A percentile compares a stretch with the other conserved stretches of the same genome.
phyloP scores from a whole-genome alignment of 2,888 invertebrate species.

The Busseola fusca region DNA sequence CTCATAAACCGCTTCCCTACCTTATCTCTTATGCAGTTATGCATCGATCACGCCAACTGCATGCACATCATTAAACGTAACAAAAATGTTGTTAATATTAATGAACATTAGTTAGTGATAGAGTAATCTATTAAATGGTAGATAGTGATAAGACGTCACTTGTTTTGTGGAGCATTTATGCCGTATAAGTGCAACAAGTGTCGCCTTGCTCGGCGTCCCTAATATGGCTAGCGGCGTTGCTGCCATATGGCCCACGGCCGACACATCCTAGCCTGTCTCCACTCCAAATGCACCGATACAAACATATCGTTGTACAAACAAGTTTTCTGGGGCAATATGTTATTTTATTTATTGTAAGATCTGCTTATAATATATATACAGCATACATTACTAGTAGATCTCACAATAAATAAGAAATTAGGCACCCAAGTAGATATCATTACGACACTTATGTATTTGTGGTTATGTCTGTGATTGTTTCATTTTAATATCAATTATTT shows the following conservation, averaged over 20 bases:
- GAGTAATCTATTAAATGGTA: constrained; percentile 68
- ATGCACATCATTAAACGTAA: constrained; percentile 61
- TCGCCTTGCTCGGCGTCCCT: constrained; percentile 86
- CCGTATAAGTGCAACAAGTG: constrained; percentile 89
- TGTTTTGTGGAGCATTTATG: constrained; percentile 84
- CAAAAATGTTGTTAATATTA: constrained; percentile 62
- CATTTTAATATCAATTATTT: too few species aligned
- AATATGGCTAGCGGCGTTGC: constrained; percentile 83
- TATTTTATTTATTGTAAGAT: constrained; percentile 48
- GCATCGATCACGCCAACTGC: constrained; percentile 59
- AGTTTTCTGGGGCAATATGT: constrained; percentile 67
- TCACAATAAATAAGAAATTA: not conserved
- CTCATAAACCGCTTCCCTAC: constrained; percentile 72
- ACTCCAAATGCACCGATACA: constrained; percentile 70
- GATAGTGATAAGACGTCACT: constrained; percentile 77
- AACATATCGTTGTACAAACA: constrained; percentile 69
- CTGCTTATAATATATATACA: constrained; percentile 7
- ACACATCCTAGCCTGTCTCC: constrained; percentile 81
- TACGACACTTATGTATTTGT: constrained; percentile 7
- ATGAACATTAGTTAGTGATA: constrained; percentile 66
- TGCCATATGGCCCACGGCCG: constrained; percentile 86
- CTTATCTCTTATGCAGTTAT: constrained; percentile 80
- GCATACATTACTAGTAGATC: too few species aligned
- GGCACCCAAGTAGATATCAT: not conserved
- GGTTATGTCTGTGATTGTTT: not conserved